Base-by-base conservation (phyloP, 2,888 invertebrate species). In the Laothoe populi region DNA sequence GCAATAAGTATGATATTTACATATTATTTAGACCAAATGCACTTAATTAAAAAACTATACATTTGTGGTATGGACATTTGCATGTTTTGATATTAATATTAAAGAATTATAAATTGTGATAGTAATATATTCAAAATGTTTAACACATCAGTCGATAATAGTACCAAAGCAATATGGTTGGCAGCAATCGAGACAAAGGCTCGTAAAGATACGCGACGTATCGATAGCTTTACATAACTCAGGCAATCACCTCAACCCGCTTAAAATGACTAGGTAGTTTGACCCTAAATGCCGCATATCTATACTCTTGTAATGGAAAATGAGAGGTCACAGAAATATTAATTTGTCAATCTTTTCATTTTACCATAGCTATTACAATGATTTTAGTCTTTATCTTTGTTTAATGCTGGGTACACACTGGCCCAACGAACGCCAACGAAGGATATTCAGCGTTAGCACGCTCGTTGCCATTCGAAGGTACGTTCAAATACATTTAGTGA, bases 121-220 rank as follows among this genome's bases (percentile, higher is more conserved):
- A 38, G 16, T n/a, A 10, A 13, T 42, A 16, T 42, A 40, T 42
- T 42, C 42, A 5, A 4, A 5, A 1, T 42, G 13, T 45, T 7
- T 11, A 35, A 48, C 45, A 48, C 31, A 24, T 72, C 53, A 70
- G 75, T 70, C 61, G 44, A 46, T 40, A 68, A 71, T 59, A 66
- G 69, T 82, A 78, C 78, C 63, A 64, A 71, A 66, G 70, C 72
- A 75, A 70, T 76, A 77, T 74, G 82, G 82, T 82, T 82, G 80
- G 83, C 75, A 83, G 85, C 82, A 79, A 80, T 83, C 86, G 72
- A 85, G 81, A 90, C 90, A 90, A 90, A 88, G 90, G 88, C 79
- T 86, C 89, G 84, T 90, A 90, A 90, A 90, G 86, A 88, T 87
- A 87, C 77, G 83, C 78, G 79, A 73, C 73, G 73, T 77, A 75